Evolutionary conservation across 2,113 vertebrate genomes (phyloP), one percentile per base, ranked within the genome.

Genomic region (Phoenicopterus ruber): DNA sequence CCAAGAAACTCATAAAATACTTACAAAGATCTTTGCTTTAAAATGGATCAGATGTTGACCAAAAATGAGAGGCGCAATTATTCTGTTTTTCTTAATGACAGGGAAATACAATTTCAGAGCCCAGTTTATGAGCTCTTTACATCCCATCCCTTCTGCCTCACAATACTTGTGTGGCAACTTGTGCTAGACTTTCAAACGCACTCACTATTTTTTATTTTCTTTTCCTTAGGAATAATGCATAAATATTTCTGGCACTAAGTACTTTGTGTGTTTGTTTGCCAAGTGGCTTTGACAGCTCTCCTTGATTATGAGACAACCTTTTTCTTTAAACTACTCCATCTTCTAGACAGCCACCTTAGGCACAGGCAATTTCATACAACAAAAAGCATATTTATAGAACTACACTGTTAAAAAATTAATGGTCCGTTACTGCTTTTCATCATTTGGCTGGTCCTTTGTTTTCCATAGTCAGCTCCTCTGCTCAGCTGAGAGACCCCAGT

Each of bases 241-340:
- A 87, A 92, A 90, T 94, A 89, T 66, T 91, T 89, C 67, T 81
- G 58, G 63, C 66, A 69, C 73, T 78, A 90, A 88, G 69, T 55
- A 76, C 26, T 54, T 88, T 44, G 74, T 32, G 58, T 66, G 44
- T 38, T 50, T 82, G 58, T 95, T 94, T 94, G 50, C 34, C 61
- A 93, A 93, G 74, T 85, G 54, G 10, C 61, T 97, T 95, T 93
- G 84, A 93, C 78, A 92, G 59, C 13, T 77, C 52, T 94, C 40
- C 58, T 93, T 74, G 63, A 92, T 85, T 89, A 91, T 38, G 24
- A 69, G 55, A 81, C 32, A 94, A 86, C 40, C 72, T 87, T 96
- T 94, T 93, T 88, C 70, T 94, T 91, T 80, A 70, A 93, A 91
- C 25, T 65, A 46, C 76, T 95, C 59, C 18, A 73, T 91, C 96